Evolutionary conservation across 2,113 vertebrate genomes (phyloP).

Genomic region (Nerophis ophidion): DNA sequence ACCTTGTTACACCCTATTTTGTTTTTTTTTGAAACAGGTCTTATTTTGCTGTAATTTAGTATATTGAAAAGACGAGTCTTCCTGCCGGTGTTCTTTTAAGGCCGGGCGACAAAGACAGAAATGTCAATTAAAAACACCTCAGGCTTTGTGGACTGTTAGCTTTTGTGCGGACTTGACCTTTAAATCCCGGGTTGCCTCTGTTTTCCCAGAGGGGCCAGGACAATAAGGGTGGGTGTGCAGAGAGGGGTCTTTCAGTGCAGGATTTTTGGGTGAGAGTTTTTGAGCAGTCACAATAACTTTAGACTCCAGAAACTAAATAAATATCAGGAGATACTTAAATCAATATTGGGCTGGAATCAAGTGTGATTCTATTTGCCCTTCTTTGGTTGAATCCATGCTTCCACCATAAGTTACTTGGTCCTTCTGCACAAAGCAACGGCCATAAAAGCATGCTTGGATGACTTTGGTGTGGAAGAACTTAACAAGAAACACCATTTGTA

Average conservation of each 20-base stretch:
- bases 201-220: slow-evolving; percentile 63
- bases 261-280: slow-evolving; percentile 55
- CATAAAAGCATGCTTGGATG: too few species aligned
- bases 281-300: slow-evolving; percentile 58
- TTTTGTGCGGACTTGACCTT: slow-evolving; percentile 74
- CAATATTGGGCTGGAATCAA: too few species aligned
- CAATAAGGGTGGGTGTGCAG: slow-evolving; percentile 47
- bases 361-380: too few species aligned
- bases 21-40: slow-evolving; percentile 32
- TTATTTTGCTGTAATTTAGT: slow-evolving; percentile 70
- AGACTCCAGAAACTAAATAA: slow-evolving; percentile 41
- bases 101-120: slow-evolving; percentile 64
- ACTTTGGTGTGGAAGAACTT: too few species aligned
- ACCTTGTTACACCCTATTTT: slow-evolving; percentile 59
- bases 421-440: too few species aligned
- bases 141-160: slow-evolving; percentile 55
- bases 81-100: slow-evolving; percentile 54
- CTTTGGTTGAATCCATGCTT: too few species aligned
- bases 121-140: slow-evolving; percentile 76
- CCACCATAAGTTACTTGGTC: too few species aligned
- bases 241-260: slow-evolving; percentile 44
- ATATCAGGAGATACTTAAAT: slow-evolving; percentile 8
- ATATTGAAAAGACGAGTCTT: slow-evolving; percentile 51
- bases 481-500: too few species aligned
- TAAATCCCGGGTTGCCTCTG: slow-evolving; percentile 73